phyloP scores from a whole-genome alignment of 2,888 invertebrate genomes.

The Bhutanitis thaidina region DNA sequence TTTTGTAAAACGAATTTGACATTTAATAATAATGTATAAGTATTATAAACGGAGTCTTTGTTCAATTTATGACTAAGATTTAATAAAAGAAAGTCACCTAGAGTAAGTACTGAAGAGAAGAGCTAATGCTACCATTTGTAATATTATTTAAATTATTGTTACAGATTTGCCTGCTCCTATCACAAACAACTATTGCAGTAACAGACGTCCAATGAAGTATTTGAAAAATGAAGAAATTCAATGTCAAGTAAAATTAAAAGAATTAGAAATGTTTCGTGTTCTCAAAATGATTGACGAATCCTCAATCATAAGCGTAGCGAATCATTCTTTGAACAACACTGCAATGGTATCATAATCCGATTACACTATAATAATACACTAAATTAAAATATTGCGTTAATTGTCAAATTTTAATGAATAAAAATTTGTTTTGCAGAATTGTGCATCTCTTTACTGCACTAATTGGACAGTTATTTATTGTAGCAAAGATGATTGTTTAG shows the following conservation, averaged over 20 bases:
- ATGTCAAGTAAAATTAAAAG: slow-evolving; percentile 54
- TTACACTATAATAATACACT: background rate
- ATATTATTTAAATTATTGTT: slow-evolving; percentile 25
- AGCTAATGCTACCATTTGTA: too few species aligned
- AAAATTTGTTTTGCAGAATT: slow-evolving; percentile 52
- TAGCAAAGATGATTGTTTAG: slow-evolving; percentile 38
- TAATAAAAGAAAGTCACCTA: too few species aligned
- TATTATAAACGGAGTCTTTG: too few species aligned
- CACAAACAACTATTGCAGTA: slow-evolving; percentile 55
- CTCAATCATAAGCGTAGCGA: slow-evolving; percentile 48
- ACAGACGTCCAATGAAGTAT: slow-evolving; percentile 49
- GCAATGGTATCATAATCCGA: slow-evolving; percentile 40
- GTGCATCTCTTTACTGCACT: slow-evolving; percentile 54
- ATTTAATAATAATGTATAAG: too few species aligned
- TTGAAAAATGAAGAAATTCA: slow-evolving; percentile 46
- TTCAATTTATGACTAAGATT: too few species aligned
- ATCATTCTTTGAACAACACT: slow-evolving; percentile 43
- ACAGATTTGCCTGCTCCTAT: slow-evolving; percentile 54
- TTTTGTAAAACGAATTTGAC: too few species aligned
- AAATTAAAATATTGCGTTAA: background rate
- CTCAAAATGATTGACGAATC: slow-evolving; percentile 44
- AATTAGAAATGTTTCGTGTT: slow-evolving; percentile 61
- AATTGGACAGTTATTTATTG: slow-evolving; percentile 59
- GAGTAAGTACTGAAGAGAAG: too few species aligned
- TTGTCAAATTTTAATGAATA: background rate